A percentile compares a stretch with the other conserved stretches of the same genome.
phyloP scores from a whole-genome alignment of 2,113 vertebrate genomes.

The Hippocampus barbouri region DNA sequence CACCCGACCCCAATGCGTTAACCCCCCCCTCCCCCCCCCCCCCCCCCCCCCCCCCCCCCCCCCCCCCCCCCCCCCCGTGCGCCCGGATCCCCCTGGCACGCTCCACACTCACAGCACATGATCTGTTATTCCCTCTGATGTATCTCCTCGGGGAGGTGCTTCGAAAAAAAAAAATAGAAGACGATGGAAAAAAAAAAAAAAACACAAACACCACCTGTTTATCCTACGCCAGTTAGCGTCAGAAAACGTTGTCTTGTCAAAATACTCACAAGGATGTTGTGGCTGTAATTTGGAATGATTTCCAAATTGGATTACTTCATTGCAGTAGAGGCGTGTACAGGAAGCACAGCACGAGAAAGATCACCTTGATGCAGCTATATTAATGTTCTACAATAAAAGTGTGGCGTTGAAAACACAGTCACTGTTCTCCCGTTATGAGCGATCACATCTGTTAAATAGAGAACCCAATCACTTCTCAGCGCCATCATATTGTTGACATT shows the following conservation, averaged over 20 bases:
- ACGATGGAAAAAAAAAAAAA: slow-evolving; percentile 29
- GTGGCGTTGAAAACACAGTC: neutral
- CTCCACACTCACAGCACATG: slow-evolving; percentile 57
- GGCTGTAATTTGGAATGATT: slow-evolving; percentile 23
- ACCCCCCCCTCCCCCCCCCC: neutral
- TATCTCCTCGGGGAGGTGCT: slow-evolving; percentile 54
- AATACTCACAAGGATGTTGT: slow-evolving; percentile 39
- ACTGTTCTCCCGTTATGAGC: neutral
- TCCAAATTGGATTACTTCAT: slow-evolving; percentile 44
- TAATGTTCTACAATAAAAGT: slow-evolving; percentile 1
- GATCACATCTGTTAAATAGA: slow-evolving; percentile 1
- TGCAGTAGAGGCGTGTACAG: slow-evolving; percentile 16
- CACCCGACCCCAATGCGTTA: neutral
- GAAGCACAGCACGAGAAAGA: slow-evolving; percentile 9
- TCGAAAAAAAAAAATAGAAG: slow-evolving; percentile 13
- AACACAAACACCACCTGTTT: slow-evolving; percentile 72
- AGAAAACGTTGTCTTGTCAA: slow-evolving; percentile 51
- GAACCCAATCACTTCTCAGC: slow-evolving; percentile 17
- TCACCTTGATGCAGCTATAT: neutral
- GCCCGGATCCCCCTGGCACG: slow-evolving; percentile 49
- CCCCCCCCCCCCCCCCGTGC: slow-evolving; percentile 11
- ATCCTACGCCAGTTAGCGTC: slow-evolving; percentile 44
- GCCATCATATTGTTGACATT: slow-evolving; percentile 16
- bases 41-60: slow-evolving; percentile 11
- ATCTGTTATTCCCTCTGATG: slow-evolving; percentile 73